Base-by-base conservation (phyloP, 2,113 vertebrate species). In the Scalopus aquaticus region DNA sequence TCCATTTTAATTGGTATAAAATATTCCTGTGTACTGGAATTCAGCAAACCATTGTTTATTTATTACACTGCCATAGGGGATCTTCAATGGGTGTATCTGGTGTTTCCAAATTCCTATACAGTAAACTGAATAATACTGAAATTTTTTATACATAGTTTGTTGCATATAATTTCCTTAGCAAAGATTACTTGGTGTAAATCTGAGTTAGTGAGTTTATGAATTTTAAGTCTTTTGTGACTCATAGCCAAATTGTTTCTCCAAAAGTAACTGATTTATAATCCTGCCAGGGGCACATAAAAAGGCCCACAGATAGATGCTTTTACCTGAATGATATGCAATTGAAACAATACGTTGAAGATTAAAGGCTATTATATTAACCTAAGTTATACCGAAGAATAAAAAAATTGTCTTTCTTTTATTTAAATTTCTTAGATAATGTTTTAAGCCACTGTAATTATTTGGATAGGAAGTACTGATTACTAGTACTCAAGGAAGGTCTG, bases 371-470 rank as follows among this genome's bases (percentile, higher is more conserved):
- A 6, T 82, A 92, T 82, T 82, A 62, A 83, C 32, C n/a, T 70
- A 79, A 95, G 88, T 15, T 9, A 88, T 72, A 92, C 85, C 35
- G 94, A 97, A 96, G 51, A 90, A 69, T 84, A n/a, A n/a, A 56
- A 87, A 79, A 58, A 15, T 20, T 95, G 5, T 86, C 6, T 70
- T 62, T 69, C 28, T 70, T 95, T 96, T 54, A 32, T 79, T 72
- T 67, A 86, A 90, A 76, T 70, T 54, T 49, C 28, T 95, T 95
- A 42, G 92, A 87, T 56, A 96, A 49, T 44, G 3, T 62, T 87
- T 42, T 92, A 74, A 90, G 32, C 1, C 22, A 80, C 5, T 86
- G 8, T 72, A 88, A 83, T 90, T 67, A 15, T 81, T 88, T 86
- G n/a, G 35, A 74, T 74, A 37, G 44, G 26, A 88, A 93, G 56